Evolutionary conservation across 2,797 vertebrate species (phyloP).

Genomic region (Merluccius polli): DNA sequence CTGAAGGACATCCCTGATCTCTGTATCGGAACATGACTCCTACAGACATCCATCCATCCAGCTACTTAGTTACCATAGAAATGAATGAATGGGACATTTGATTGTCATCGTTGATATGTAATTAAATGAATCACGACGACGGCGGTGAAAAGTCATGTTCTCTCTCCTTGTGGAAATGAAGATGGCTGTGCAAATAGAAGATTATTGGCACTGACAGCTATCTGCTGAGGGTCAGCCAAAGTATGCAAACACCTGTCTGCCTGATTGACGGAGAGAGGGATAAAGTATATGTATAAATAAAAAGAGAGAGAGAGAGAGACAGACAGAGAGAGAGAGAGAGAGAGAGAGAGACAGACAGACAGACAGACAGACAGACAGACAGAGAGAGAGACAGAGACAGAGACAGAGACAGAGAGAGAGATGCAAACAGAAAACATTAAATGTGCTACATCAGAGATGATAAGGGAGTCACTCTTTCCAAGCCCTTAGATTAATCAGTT

Average conservation of each 20-base stretch:
- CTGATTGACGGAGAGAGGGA: neutral
- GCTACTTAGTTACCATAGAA: neutral
- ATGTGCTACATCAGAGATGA: constrained; percentile 25
- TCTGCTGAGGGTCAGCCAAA: neutral
- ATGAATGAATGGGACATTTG: neutral
- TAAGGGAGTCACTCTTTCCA: constrained; percentile 19
- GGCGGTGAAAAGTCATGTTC: neutral
- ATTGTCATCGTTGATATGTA: neutral
- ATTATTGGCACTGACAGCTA: constrained; percentile 9
- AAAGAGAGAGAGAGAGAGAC: too few relatives aligned
- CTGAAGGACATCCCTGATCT: neutral
- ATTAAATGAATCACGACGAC: neutral
- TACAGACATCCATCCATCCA: neutral
- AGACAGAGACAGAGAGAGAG: constrained; percentile 23
- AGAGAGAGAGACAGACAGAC: neutral
- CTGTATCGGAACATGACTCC: neutral
- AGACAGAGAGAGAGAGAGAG: neutral
- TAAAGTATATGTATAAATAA: too few relatives aligned
- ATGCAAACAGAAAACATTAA: constrained; percentile 10
- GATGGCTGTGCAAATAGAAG: neutral
- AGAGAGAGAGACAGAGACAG: neutral
- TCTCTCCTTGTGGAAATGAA: neutral
- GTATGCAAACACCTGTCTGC: neutral
- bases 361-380: neutral
- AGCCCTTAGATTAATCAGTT: constrained; percentile 27